Evolutionary conservation across 2,113 vertebrate species (phyloP).

Genomic region (Gopherus evgoodei): DNA sequence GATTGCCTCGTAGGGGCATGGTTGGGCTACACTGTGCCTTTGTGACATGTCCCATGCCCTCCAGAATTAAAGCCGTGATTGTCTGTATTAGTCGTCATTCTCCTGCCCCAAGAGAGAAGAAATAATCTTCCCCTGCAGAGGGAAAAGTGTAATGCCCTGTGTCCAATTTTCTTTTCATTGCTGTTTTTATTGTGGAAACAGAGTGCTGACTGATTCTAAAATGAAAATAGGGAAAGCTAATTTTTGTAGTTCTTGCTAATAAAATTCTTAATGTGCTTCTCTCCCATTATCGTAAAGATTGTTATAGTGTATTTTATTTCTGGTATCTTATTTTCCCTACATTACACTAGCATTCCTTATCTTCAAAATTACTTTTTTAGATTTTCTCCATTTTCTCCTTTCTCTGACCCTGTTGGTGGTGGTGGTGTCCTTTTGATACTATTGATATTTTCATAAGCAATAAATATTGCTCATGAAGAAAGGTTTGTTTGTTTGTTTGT

Average conservation of each 20-base stretch:
- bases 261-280: conserved; percentile 72
- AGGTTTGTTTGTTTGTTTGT: not conserved
- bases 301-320: conserved; percentile 67
- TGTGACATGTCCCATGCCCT: accelerated
- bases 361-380: conserved; percentile 41
- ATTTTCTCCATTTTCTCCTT: conserved; percentile 28
- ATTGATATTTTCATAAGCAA: not conserved
- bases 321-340: conserved; percentile 56
- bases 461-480: conserved; percentile 29
- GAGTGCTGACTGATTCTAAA: conserved; percentile 61
- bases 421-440: not conserved
- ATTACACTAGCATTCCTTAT: conserved; percentile 43
- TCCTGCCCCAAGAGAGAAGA: not conserved
- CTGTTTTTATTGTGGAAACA: conserved; percentile 75
- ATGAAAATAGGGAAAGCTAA: conserved; percentile 70
- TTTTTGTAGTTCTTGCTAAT: conserved; percentile 73
- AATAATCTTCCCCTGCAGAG: conserved; percentile 53
- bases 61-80: not conserved
- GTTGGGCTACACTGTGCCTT: not conserved
- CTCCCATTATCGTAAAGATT: conserved; percentile 68
- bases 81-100: not conserved
- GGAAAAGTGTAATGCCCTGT: conserved; percentile 71
- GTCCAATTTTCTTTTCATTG: conserved; percentile 77
- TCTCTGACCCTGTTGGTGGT: not conserved
- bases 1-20: not conserved